phyloP scores from a whole-genome alignment of 2,797 vertebrate species.

The Dryobates pubescens region DNA sequence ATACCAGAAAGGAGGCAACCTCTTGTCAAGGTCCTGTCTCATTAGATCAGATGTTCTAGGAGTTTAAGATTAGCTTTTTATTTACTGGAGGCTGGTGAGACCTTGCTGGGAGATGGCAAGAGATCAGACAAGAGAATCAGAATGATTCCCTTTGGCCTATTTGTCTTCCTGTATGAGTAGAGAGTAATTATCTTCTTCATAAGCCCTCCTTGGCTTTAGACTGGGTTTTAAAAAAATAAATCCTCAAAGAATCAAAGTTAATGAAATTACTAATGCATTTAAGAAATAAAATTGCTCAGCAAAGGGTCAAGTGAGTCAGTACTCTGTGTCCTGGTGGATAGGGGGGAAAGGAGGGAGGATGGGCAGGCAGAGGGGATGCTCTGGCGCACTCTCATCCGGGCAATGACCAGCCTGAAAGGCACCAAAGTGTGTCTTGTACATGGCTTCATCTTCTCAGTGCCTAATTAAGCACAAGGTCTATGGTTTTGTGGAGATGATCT shows the following conservation, averaged over 20 bases:
- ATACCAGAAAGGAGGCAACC: not conserved
- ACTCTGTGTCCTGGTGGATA: fast-evolving
- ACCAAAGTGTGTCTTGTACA: not conserved
- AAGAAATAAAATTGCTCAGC: not conserved
- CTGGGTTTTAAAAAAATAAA: not conserved
- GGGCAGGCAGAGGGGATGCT: not conserved
- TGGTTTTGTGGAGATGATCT: not conserved
- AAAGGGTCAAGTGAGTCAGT: not conserved
- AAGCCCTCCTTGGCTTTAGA: not conserved
- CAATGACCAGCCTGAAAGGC: not conserved
- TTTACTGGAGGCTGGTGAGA: not conserved
- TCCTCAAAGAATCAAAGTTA: not conserved
- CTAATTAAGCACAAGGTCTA: slow-evolving; percentile 13
- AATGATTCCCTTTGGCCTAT: not conserved
- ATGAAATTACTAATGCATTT: slow-evolving; percentile 12
- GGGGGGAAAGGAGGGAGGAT: not conserved
- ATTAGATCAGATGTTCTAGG: not conserved
- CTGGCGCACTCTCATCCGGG: not conserved
- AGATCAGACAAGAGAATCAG: not conserved
- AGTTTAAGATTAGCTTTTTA: not conserved
- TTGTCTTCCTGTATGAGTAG: not conserved
- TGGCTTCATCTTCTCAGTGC: not conserved
- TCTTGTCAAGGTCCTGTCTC: not conserved
- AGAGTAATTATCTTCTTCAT: not conserved
- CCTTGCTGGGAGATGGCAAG: not conserved